phyloP scores from a whole-genome alignment of 2,113 vertebrate genomes.

The Panurus biarmicus region DNA sequence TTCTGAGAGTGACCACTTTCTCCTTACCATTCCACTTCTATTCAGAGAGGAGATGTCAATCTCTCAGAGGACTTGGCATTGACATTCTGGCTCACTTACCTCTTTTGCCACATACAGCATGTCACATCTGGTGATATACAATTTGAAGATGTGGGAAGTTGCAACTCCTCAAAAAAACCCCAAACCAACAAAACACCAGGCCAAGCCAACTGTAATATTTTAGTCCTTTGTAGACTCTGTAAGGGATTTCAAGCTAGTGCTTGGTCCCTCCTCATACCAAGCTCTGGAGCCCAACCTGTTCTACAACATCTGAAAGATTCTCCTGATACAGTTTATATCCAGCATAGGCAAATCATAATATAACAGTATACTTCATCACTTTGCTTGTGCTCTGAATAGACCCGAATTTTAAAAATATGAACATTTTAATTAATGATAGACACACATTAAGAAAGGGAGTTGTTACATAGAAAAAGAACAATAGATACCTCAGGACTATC shows the following conservation, averaged over 20 bases:
- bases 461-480: not conserved
- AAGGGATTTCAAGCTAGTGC: not conserved
- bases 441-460: not conserved
- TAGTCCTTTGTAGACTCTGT: not conserved
- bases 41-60: not conserved
- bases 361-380: not conserved
- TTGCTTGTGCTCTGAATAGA: not conserved
- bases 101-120: not conserved
- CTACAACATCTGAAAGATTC: not conserved
- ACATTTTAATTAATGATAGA: not conserved
- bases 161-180: not conserved
- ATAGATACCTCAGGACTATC: not conserved
- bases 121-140: not conserved
- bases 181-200: not conserved
- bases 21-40: not conserved
- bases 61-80: not conserved
- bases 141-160: not conserved
- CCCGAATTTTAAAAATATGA: not conserved
- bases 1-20: not conserved
- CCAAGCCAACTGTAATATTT: not conserved
- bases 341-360: not conserved
- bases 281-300: not conserved
- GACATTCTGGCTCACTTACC: not conserved
- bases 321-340: not conserved
- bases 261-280: not conserved